Evolutionary conservation across 1,140 invertebrate species (phyloP), one percentile per base, ranked within the genome.

Genomic region (Brachionus sp.): DNA sequence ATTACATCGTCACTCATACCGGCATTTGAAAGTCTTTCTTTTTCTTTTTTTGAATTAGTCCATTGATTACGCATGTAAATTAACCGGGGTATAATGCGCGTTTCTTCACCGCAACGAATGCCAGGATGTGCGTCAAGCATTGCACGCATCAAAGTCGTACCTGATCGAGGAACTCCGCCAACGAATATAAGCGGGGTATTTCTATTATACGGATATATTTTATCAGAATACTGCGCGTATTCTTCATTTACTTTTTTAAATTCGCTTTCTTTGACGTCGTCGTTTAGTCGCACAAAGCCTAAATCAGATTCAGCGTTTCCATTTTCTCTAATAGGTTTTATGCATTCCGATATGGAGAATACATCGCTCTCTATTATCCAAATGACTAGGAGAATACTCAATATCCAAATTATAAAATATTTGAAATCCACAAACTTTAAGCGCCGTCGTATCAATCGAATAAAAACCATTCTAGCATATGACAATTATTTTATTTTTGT

Each of bases 121-220:
- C 95, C 93, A n/a, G 95, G 95, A 92, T 99, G 97, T 62, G 97
- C 96, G 90, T 99, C 97, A 77, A 99, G 90, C 94, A 99, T 97
- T 84, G 96, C 97, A 87, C 97, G 91, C 93, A 97, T 95, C 75
- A 98, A 91, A 42, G 97, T 99, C 1, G 96, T 98, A 25, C 97
- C 97, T 66, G 95, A 97, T 84, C 96, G 92, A 33, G 96, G 96
- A 86, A 98, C 95, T 73, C 96, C 96, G 29, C 96, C 96, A 88
- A 98, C 96, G 90, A 98, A 98, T 19, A 83, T 73, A 9, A 83
- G 35, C 42, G 82, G 68, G 7, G 66, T 68, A 33, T 68, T 68
- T 50, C 80, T 19, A 53, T 83, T 73, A 19, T 62, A 80, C 2
- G 77, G 77, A 80, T 80, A 80, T 12, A 80, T 50, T 42, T 80